A percentile compares a stretch with the other conserved stretches of the same genome.
phyloP scores from a whole-genome alignment of 1,140 invertebrate species.

The Drosophila suzukii region DNA sequence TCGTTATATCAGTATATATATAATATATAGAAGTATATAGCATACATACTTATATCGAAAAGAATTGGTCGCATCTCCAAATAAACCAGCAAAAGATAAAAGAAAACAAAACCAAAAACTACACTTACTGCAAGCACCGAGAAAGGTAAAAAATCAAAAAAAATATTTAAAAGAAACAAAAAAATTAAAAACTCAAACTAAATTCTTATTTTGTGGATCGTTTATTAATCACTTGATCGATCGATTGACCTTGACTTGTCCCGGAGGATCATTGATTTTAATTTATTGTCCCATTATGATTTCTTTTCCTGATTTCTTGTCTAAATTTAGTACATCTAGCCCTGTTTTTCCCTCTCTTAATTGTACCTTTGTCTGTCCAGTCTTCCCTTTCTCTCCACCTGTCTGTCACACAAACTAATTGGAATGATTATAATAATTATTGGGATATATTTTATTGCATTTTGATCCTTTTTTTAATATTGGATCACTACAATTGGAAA shows the following conservation, averaged over 20 bases:
- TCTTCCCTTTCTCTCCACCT: constrained; percentile 17
- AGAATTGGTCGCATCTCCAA: constrained; percentile 57
- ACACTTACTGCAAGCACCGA: constrained; percentile 84
- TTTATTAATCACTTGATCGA: constrained; percentile 44
- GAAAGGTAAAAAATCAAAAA: constrained; percentile 73
- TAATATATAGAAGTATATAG: constrained; percentile 59
- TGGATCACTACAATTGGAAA: not conserved
- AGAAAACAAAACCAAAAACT: constrained; percentile 71
- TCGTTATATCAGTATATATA: constrained; percentile 52
- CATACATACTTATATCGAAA: constrained; percentile 64
- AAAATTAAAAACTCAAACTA: constrained; percentile 37
- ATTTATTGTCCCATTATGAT: constrained; percentile 24
- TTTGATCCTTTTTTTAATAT: not conserved
- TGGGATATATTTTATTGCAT: constrained; percentile 1
- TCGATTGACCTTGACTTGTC: constrained; percentile 13
- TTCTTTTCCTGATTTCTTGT: constrained; percentile 12
- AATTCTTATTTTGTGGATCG: constrained; percentile 31
- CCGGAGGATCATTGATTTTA: not conserved
- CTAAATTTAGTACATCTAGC: constrained; percentile 13
- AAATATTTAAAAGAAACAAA: constrained; percentile 38
- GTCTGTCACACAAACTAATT: constrained; percentile 3
- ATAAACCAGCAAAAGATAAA: constrained; percentile 20
- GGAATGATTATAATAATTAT: constrained; percentile 6
- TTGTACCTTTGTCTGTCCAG: not conserved
- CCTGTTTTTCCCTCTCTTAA: not conserved